Evolutionary conservation across 2,797 vertebrate genomes (phyloP).

Genomic region (Echeneis naucrates): DNA sequence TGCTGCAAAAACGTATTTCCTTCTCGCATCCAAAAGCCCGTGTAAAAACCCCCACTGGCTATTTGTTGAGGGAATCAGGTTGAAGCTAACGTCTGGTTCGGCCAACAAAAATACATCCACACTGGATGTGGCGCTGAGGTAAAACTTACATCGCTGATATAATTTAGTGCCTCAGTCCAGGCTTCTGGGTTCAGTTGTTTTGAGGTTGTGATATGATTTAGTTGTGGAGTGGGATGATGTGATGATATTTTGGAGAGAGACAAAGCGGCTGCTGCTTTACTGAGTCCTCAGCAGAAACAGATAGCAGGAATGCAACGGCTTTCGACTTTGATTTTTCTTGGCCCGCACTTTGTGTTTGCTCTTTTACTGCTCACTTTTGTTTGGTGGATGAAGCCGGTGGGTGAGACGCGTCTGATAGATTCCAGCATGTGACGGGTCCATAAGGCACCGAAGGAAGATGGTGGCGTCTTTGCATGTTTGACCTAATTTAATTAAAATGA

Average conservation of each 20-base stretch:
- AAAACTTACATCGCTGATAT: not conserved
- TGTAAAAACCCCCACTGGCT: too few species aligned
- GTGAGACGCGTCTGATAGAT: conserved; percentile 23
- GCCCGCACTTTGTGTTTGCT: conserved; percentile 20
- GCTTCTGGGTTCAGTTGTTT: conserved; percentile 3
- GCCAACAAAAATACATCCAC: too few species aligned
- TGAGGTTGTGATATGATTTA: conserved; percentile 14
- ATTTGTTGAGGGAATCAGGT: too few species aligned
- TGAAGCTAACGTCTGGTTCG: too few species aligned
- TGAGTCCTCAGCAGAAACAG: conserved; percentile 6
- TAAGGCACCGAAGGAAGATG: conserved; percentile 17
- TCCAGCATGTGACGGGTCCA: conserved; percentile 41
- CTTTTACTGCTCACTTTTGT: conserved; percentile 39
- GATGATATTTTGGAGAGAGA: conserved; percentile 19
- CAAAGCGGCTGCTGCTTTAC: conserved; percentile 11
- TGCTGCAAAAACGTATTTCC: too few species aligned
- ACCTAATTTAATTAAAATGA: conserved; percentile 53
- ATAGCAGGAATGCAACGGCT: conserved; percentile 30
- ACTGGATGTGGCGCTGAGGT: not conserved
- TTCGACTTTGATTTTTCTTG: conserved; percentile 30
- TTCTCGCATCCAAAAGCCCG: too few species aligned
- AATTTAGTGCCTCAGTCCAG: not conserved
- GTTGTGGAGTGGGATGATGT: conserved; percentile 10
- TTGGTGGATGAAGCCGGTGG: conserved; percentile 30
- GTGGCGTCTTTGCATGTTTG: conserved; percentile 38